A percentile compares a stretch with the other conserved stretches of the same genome.
Conservation (phyloP, 2,113 vertebrate species). For the Butorides virescens region DNA sequence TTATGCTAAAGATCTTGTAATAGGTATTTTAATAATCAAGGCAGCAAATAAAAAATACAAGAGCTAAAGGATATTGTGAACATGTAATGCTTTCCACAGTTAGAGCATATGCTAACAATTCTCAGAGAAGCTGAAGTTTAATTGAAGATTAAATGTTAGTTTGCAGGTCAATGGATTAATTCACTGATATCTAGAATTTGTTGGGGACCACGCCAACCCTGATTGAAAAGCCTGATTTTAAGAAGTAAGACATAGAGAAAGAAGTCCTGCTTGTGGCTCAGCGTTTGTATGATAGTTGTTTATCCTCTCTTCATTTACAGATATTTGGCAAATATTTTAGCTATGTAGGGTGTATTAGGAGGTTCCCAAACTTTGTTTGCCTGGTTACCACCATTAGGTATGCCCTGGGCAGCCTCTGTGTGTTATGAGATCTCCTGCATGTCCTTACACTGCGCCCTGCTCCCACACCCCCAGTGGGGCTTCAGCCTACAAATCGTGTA, state of each 20-base stretch:
- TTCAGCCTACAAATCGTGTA: neutral
- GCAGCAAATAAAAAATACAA: neutral
- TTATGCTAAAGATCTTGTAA: neutral
- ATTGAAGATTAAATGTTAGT: neutral
- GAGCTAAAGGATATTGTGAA: neutral
- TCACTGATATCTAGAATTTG: neutral
- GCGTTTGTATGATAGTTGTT: neutral
- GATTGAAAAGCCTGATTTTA: neutral
- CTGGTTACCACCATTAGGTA: neutral
- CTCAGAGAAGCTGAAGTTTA: neutral
- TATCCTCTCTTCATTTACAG: neutral
- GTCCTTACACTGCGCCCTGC: neutral
- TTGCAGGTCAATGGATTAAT: constrained; percentile 8
- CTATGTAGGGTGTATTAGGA: neutral
- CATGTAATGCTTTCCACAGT: neutral
- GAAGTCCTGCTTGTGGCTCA: neutral
- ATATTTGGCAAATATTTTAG: neutral
- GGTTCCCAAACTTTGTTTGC: neutral
- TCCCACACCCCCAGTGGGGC: neutral
- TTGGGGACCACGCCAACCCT: neutral
- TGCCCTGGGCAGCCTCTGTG: neutral
- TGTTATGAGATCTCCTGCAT: neutral
- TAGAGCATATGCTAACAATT: neutral
- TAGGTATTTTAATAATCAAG: neutral
- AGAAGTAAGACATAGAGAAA: neutral